Conservation (phyloP, 2,888 invertebrate species). For the Melinopterus prodromus region DNA sequence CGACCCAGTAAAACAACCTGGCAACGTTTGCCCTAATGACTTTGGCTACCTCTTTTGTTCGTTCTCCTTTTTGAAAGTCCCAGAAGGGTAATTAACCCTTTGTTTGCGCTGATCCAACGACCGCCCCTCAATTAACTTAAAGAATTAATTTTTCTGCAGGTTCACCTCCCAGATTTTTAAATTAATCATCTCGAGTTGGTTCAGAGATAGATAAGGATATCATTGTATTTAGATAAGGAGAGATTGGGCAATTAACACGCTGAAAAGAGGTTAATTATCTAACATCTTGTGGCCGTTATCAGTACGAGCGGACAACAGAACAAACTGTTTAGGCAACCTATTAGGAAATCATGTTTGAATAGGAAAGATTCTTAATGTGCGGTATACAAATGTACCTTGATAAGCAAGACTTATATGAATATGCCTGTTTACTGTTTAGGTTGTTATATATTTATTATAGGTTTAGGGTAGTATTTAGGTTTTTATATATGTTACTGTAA, state of each 20-base stretch:
- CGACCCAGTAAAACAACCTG: not conserved
- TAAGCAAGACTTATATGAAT: no score
- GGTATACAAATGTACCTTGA: no score
- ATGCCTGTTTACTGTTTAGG: no score
- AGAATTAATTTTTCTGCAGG: not conserved
- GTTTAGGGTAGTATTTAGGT: no score
- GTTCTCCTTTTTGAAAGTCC: not conserved
- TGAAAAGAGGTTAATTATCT: conserved; percentile 4
- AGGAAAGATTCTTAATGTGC: not conserved
- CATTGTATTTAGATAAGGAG: not conserved
- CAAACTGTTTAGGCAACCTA: not conserved
- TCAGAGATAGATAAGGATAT: not conserved
- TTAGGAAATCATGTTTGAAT: not conserved
- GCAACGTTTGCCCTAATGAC: not conserved
- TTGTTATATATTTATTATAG: no score
- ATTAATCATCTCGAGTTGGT: not conserved
- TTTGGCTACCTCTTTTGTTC: not conserved
- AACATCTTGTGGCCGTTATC: not conserved
- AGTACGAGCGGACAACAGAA: not conserved
- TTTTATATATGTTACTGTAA: no score
- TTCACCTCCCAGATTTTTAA: not conserved
- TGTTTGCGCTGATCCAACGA: not conserved
- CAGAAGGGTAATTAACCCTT: not conserved
- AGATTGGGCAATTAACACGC: not conserved
- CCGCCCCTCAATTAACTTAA: conserved; percentile 4